These are phyloP conservation scores for Coelopa pilipes DNA, from an alignment of 2,888 invertebrate genomes.

Conservation along the genomic window DNA sequence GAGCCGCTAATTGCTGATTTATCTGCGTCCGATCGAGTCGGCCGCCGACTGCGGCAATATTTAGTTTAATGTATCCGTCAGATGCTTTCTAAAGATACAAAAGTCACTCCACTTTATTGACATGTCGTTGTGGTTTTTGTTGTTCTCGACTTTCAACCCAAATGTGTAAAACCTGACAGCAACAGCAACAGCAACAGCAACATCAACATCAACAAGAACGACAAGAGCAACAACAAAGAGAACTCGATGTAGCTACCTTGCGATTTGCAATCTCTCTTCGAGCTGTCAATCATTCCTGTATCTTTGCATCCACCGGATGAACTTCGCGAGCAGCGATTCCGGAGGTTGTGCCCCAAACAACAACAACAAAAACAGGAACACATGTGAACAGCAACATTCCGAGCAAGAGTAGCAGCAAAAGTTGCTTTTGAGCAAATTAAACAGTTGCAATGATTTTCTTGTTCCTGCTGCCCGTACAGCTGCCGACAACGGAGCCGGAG, in stretches of 20 bases:
- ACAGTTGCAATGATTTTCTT: slow-evolving; percentile 20
- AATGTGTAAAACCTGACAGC: too few species aligned
- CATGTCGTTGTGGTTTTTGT: background rate
- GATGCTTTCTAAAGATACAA: too few species aligned
- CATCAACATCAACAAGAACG: background rate
- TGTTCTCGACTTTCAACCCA: background rate
- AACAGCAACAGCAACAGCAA: too few species aligned
- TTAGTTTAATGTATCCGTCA: too few species aligned
- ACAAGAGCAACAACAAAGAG: background rate
- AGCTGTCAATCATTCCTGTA: slow-evolving; percentile 11
- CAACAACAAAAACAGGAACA: too few species aligned
- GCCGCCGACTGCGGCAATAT: too few species aligned
- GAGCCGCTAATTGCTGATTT: too few species aligned
- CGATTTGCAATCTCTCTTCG: background rate
- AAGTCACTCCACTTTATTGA: background rate
- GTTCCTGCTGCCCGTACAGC: background rate
- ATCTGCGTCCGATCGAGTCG: too few species aligned
- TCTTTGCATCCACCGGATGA: background rate
- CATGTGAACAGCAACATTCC: too few species aligned
- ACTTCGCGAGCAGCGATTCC: too few species aligned
- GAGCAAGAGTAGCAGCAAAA: background rate
- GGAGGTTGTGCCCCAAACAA: slow-evolving; percentile 11
- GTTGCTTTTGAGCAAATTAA: slow-evolving; percentile 20
- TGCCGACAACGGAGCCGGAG: background rate
- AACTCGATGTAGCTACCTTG: slow-evolving; percentile 3